Evolutionary conservation across 2,888 invertebrate species (phyloP).

Genomic region (Drosophila macrothrix): DNA sequence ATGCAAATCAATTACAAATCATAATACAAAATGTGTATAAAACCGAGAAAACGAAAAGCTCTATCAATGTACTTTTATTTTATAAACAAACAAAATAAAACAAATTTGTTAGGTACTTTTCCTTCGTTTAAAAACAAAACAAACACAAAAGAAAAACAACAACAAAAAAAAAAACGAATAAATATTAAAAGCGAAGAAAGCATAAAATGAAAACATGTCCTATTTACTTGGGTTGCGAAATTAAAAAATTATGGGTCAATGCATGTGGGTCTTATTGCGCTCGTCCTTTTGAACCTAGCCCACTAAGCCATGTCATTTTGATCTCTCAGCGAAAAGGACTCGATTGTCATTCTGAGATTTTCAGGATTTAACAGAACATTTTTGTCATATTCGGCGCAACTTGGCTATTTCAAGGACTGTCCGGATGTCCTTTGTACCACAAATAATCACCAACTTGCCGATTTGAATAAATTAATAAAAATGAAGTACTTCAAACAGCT

Average conservation of each 20-base stretch:
- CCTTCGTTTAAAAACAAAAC: constrained; percentile 72
- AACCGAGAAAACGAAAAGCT: constrained; percentile 43
- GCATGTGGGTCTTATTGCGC: neutral
- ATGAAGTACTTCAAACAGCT: neutral
- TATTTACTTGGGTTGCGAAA: constrained; percentile 9
- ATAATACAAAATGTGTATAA: constrained; percentile 56
- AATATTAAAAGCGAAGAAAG: constrained; percentile 66
- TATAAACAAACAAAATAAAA: constrained; percentile 49
- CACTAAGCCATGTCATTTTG: neutral
- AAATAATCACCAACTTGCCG: neutral
- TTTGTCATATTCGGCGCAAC: too few relatives aligned
- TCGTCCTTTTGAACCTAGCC: neutral
- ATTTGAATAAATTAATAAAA: neutral
- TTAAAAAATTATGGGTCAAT: neutral
- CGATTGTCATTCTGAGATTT: neutral
- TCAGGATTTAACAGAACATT: neutral
- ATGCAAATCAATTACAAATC: constrained; percentile 52
- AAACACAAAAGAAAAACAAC: constrained; percentile 51
- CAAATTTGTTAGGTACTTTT: constrained; percentile 74
- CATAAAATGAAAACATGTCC: constrained; percentile 29
- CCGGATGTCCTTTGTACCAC: neutral
- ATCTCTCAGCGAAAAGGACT: neutral
- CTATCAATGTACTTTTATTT: constrained; percentile 68
- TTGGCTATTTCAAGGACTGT: neutral
- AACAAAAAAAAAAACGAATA: constrained; percentile 57